These are phyloP conservation scores for Sturnus vulgaris DNA, from an alignment of 2,113 vertebrate genomes.

Conservation along the genomic window DNA sequence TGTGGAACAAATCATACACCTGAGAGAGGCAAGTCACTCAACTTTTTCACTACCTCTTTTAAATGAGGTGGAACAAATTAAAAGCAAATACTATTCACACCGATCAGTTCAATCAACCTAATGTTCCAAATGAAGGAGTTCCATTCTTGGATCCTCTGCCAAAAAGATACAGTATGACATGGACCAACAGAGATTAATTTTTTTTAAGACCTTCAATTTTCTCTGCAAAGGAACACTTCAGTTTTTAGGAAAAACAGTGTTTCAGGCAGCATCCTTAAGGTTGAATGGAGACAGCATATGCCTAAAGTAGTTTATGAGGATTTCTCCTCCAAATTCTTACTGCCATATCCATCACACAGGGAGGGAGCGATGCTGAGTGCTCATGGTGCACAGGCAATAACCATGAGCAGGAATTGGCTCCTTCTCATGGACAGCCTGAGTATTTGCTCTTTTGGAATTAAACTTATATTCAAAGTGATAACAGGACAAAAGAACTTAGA, in stretches of 20 bases:
- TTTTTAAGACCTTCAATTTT: background rate
- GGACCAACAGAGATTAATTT: background rate
- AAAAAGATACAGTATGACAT: background rate
- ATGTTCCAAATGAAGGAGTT: background rate
- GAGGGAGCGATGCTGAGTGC: rapidly evolving
- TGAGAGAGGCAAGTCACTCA: background rate
- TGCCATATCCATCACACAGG: rapidly evolving
- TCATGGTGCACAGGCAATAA: background rate
- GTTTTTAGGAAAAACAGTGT: background rate
- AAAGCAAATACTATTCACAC: background rate
- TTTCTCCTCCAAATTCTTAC: background rate
- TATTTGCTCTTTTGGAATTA: background rate
- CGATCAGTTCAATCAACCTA: background rate
- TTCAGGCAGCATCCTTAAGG: background rate
- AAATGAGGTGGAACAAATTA: background rate
- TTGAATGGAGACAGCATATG: background rate
- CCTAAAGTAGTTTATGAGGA: background rate
- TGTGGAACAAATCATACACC: background rate
- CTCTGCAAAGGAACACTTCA: background rate
- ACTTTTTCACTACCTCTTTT: background rate
- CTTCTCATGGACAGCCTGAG: background rate
- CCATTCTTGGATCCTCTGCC: background rate
- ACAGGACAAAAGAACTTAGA: background rate
- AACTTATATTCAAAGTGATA: background rate
- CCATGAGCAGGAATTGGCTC: rapidly evolving